Evolutionary conservation across 2,113 vertebrate species (phyloP), one percentile per base, ranked within the genome.

Genomic region (Panthera uncia): DNA sequence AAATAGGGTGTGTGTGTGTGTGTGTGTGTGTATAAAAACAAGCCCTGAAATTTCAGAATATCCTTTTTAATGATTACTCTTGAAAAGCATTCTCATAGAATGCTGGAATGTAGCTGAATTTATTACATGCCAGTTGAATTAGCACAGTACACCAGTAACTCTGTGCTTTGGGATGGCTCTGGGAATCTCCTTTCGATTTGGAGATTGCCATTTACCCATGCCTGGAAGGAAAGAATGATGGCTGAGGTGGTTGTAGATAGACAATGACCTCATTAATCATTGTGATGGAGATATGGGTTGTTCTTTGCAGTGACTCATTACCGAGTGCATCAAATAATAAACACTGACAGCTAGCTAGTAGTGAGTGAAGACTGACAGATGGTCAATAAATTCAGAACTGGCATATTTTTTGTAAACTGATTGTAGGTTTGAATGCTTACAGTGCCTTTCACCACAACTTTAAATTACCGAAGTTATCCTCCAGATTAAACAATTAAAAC

Each of bases 361-460:
- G 91, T 98, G 97, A 98, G 92, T 98, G 97, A 98, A 98, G 96
- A 95, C 98, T 98, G 98, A 98, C 98, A 99, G 98, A 99, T 99
- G 98, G 98, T 98, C 98, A 98, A 98, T 98, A 98, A 98, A 98
- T 98, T 98, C 97, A 97, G 92, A 97, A 95, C 84, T 96, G 97
- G 97, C 97, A 97, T 65, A 98, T 98, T 98, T 98, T 98, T 98
- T 98, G 95, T 95, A 97, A 97, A 96, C 91, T 98, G 97, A 98
- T 98, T 97, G 84, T 97, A 97, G 84, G 31, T 98, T 97, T 98
- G 96, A 98, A 98, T 73, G 93, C 86, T 98, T 98, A 76, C 50
- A 78, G 69, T 78, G 69, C 97, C 95, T 91, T 98, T 92, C 48
- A 96, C 69, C 4, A 25, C 78, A 98, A 94, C 94, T 97, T 96